Conservation (phyloP, 2,113 vertebrate species). For the Hirundichthys speculiger region DNA sequence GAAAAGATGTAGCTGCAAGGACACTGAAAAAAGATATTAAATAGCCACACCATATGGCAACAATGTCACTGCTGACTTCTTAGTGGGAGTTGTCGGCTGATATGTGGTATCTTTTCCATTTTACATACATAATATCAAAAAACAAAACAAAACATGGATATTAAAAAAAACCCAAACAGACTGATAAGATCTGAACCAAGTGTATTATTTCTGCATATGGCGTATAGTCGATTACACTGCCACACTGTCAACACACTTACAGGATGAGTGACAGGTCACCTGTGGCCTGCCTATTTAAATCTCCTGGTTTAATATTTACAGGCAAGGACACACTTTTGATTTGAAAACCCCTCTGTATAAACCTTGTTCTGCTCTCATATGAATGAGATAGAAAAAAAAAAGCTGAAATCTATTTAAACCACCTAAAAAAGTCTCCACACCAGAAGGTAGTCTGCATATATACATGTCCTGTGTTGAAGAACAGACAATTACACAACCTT, state of each 20-base stretch:
- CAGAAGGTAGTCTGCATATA: not conserved
- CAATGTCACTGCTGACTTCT: no score
- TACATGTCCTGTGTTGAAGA: not conserved
- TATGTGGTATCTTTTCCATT: no score
- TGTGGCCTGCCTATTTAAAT: slow-evolving; percentile 49
- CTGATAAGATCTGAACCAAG: not conserved
- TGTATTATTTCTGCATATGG: slow-evolving; percentile 4
- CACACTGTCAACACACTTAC: slow-evolving; percentile 34
- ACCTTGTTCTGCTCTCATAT: slow-evolving; percentile 26
- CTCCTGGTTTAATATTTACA: slow-evolving; percentile 45
- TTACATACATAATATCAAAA: not conserved
- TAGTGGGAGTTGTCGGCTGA: no score
- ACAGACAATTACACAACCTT: not conserved
- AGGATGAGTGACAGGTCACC: slow-evolving; percentile 55
- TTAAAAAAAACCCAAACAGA: not conserved
- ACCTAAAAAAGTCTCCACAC: not conserved
- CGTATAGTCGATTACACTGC: slow-evolving; percentile 34
- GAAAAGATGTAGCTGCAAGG: no score
- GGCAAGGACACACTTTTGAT: slow-evolving; percentile 41
- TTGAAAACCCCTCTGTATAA: slow-evolving; percentile 1
- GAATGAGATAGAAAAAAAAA: slow-evolving; percentile 24
- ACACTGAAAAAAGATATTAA: no score
- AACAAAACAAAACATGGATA: not conserved
- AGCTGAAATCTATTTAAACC: slow-evolving; percentile 22
- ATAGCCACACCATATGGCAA: no score